A percentile compares a stretch with the other conserved stretches of the same genome.
Evolutionary conservation across 2,113 vertebrate species (phyloP).

Genomic region (western clawed frog (Xenopus tropicalis)): DNA sequence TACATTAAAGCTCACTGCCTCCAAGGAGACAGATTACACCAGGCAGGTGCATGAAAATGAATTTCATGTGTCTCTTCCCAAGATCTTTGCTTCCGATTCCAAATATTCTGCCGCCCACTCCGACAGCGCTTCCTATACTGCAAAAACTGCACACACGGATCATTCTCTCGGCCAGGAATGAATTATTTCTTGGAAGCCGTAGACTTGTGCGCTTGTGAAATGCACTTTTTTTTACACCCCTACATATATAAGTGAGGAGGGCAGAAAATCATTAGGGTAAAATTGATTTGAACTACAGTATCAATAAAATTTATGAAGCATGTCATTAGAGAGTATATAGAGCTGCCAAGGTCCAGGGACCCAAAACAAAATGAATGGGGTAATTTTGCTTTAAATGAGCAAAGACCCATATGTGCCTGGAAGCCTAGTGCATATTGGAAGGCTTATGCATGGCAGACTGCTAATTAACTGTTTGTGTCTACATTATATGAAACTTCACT

Average conservation of each 20-base stretch:
- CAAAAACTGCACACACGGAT: too few species aligned
- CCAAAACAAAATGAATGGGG: constrained; percentile 42
- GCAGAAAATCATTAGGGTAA: constrained; percentile 35
- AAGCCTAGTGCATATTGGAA: constrained; percentile 16
- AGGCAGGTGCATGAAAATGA: neutral
- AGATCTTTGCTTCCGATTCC: constrained; percentile 5
- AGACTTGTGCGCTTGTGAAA: neutral
- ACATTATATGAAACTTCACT: constrained; percentile 8
- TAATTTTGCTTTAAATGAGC: constrained; percentile 33
- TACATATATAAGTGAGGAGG: constrained; percentile 29
- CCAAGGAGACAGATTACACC: constrained; percentile 17
- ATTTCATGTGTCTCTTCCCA: neutral
- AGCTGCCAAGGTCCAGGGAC: constrained; percentile 23
- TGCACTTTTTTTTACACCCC: constrained; percentile 18
- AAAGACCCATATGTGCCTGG: constrained; percentile 6
- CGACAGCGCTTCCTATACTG: neutral
- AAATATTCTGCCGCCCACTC: constrained; percentile 8
- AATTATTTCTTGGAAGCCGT: neutral
- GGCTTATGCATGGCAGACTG: constrained; percentile 16
- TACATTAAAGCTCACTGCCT: constrained; percentile 23
- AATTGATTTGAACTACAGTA: constrained; percentile 31
- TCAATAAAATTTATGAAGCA: constrained; percentile 45
- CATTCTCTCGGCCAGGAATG: neutral
- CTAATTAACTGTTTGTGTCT: constrained; percentile 27
- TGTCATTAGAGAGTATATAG: constrained; percentile 37